These are phyloP conservation scores for Suricata suricatta DNA, from an alignment of 2,113 vertebrate species.

Conservation along the genomic window DNA sequence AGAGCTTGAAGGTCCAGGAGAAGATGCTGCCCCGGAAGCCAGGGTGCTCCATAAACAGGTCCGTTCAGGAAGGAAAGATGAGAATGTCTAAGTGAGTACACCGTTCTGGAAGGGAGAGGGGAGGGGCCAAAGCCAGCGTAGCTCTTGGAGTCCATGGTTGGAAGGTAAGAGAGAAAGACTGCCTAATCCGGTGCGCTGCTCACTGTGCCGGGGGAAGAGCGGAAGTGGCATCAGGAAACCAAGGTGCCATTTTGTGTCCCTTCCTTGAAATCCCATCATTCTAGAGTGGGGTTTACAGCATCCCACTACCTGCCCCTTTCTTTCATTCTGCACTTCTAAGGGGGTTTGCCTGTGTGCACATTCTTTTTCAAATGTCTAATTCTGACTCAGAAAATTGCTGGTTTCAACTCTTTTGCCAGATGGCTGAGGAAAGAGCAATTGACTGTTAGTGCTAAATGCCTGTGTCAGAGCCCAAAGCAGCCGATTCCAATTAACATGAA, in stretches of 20 bases:
- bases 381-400: slow-evolving; percentile 84
- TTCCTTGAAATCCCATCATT: background rate
- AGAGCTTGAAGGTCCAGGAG: background rate
- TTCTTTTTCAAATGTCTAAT: slow-evolving; percentile 79
- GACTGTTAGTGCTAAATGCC: slow-evolving; percentile 81
- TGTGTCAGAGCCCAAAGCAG: slow-evolving; percentile 81
- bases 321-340: slow-evolving; percentile 31
- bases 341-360: slow-evolving; percentile 71
- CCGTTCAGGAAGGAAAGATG: rapidly evolving
- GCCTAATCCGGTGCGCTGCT: background rate
- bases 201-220: background rate
- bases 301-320: slow-evolving; percentile 54
- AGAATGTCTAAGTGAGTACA: background rate
- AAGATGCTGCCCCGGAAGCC: background rate
- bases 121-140: too few relatives aligned
- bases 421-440: slow-evolving; percentile 84
- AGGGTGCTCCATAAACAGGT: rapidly evolving
- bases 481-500: slow-evolving; percentile 80
- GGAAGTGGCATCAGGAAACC: background rate
- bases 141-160: background rate
- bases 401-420: slow-evolving; percentile 85
- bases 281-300: background rate
- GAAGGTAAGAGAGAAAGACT: background rate
- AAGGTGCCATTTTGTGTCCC: background rate
- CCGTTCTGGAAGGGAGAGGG: background rate